Percentiles rank a stretch among this genome's conserved stretches.
Conservation (phyloP, 2,888 invertebrate species). For the Agrochola macilenta region DNA sequence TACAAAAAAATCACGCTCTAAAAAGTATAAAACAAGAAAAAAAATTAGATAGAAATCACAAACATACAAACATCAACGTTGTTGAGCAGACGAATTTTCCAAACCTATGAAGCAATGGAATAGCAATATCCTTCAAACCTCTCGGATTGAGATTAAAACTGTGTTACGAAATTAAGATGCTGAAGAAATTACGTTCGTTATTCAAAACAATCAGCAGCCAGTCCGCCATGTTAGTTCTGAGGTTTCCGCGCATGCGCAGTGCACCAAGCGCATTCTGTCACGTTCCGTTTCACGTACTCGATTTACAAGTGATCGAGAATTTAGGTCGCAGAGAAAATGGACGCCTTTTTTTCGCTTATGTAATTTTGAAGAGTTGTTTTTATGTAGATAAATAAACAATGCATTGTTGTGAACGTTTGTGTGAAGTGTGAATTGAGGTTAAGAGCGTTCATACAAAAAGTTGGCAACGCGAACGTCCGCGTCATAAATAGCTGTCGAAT, state of each 20-base stretch:
- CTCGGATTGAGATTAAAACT: no score
- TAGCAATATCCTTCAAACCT: no score
- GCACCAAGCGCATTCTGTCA: constrained; percentile 59
- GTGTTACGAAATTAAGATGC: no score
- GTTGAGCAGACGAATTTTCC: no score
- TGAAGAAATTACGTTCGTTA: background rate
- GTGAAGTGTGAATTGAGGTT: background rate
- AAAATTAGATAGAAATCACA: no score
- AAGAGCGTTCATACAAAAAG: no score
- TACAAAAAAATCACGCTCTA: no score
- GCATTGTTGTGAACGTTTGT: constrained; percentile 20
- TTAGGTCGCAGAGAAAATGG: constrained; percentile 48
- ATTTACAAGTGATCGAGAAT: constrained; percentile 51
- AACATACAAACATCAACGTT: no score
- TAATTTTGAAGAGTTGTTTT: constrained; percentile 38
- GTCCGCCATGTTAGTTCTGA: constrained; percentile 41
- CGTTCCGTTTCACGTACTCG: constrained; percentile 56
- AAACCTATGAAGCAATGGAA: no score
- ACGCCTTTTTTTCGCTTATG: constrained; percentile 34
- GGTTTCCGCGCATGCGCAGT: constrained; percentile 35
- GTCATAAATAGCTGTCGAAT: no score
- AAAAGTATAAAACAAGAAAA: no score
- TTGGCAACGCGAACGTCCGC: no score
- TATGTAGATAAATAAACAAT: constrained; percentile 32
- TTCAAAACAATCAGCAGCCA: constrained; percentile 24